These are phyloP conservation scores for Pseudomugil tenellus DNA, from an alignment of 2,797 vertebrate genomes.

Conservation along the genomic window DNA sequence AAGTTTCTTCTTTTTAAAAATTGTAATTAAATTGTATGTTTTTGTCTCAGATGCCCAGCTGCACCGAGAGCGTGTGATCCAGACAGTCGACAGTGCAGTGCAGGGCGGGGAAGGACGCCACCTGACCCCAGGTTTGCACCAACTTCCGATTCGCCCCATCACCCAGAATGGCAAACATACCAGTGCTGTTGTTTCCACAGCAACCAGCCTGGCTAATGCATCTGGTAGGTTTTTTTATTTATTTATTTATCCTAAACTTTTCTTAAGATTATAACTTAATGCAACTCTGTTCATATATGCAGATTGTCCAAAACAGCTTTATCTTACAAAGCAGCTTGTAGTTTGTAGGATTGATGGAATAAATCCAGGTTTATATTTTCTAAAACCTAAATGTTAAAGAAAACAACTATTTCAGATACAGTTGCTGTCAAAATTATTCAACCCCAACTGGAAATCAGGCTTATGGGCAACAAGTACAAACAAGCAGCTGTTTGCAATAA, in stretches of 20 bases:
- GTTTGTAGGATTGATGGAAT: background rate
- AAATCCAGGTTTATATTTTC: background rate
- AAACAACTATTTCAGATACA: no score
- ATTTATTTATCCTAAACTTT: background rate
- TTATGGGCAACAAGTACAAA: no score
- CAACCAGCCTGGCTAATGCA: constrained; percentile 81
- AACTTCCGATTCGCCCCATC: constrained; percentile 89
- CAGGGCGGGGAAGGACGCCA: constrained; percentile 88
- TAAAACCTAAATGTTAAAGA: no score
- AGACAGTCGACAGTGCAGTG: constrained; percentile 86
- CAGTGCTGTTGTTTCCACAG: constrained; percentile 78
- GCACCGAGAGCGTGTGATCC: constrained; percentile 91
- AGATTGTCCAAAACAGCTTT: background rate
- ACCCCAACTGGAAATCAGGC: no score
- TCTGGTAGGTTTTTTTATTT: constrained; percentile 81
- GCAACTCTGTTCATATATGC: background rate
- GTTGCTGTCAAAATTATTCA: no score
- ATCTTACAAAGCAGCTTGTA: background rate
- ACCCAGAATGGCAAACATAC: constrained; percentile 95
- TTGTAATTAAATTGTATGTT: background rate
- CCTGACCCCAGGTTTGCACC: constrained; percentile 88
- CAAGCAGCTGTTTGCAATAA: no score
- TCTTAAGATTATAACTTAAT: background rate
- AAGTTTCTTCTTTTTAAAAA: no score
- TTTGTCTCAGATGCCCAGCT: constrained; percentile 83